Percentiles rank a stretch among this genome's conserved stretches.
Conservation (phyloP, 2,888 invertebrate genomes). For the Melangyna quadrimaculata region DNA sequence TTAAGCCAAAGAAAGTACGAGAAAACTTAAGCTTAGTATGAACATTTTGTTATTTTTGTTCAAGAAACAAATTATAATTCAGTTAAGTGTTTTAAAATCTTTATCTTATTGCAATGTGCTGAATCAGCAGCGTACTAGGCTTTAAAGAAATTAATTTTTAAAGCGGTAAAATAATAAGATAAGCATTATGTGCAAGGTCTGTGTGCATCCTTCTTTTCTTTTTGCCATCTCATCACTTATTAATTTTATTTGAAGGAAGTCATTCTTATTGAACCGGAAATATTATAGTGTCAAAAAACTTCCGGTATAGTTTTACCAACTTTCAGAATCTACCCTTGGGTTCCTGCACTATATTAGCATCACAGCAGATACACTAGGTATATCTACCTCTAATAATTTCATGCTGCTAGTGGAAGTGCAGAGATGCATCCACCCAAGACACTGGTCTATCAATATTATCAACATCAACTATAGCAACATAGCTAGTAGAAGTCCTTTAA, state of each 20-base stretch:
- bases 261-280: slow-evolving; percentile 5
- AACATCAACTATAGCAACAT: neutral
- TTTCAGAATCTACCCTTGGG: neutral
- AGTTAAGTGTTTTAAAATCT: too few species aligned
- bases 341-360: neutral
- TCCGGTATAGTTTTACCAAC: neutral
- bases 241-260: neutral
- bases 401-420: neutral
- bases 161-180: too few species aligned
- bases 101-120: too few species aligned
- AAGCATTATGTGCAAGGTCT: neutral
- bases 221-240: neutral
- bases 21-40: too few species aligned
- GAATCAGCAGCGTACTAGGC: too few species aligned
- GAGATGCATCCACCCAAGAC: neutral
- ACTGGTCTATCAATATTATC: neutral
- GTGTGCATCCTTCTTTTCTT: neutral
- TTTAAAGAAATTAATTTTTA: too few species aligned
- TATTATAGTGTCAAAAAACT: slow-evolving; percentile 10
- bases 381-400: neutral
- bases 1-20: too few species aligned
- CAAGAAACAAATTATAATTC: too few species aligned
- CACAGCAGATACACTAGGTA: neutral
- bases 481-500: neutral
- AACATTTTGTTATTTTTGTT: too few species aligned